Base-by-base conservation (phyloP, 2,113 vertebrate genomes). In the Pseudorhombus dupliciocellatus region DNA sequence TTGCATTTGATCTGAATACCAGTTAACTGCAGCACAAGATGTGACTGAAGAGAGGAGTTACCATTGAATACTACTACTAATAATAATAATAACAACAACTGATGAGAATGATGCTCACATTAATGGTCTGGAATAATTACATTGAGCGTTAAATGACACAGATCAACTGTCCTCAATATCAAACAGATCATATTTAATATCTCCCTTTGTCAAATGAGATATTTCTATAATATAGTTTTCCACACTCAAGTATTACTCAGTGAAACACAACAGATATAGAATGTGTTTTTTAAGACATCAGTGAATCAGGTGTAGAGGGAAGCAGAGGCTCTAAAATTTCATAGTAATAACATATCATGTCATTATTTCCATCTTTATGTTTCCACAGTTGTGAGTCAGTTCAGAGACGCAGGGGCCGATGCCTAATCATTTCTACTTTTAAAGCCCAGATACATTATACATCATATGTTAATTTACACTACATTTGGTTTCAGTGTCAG, bases 121-220 rank as follows among this genome's bases (percentile, higher is more conserved):
- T n/a, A 11, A 68, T 5, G 31, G 25, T 70, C 30, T 7, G 28
- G 26, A 50, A 65, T 69, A 75, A 86, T 70, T 46, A 68, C 58
- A 88, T 82, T 46, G 80, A 52, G 63, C 69, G 73, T 40, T 55
- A 59, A 57, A 46, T 55, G 70, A 69, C 59, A 56, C 71, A 78
- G 67, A 80, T 78, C 66, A 78, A 66, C 46, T 61, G 52, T 40
- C 50, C 63, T 69, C 67, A 73, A 73, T 77, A 70, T 70, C 25
- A 77, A 77, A 74, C 15, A 51, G 9, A 46, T 25, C 48, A 64
- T 76, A 50, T 69, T 52, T 22, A 71, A 59, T 5, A 59, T 25
- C 46, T 26, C 50, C 20, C 21, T 1, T 25, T 18, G 34, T 37
- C 10, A 9, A 37, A 12, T 37, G 3, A 37, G 10, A 37, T 37